Evolutionary conservation across 2,113 vertebrate species (phyloP), one percentile per base, ranked within the genome.

Genomic region (Sapayoa aenigma): DNA sequence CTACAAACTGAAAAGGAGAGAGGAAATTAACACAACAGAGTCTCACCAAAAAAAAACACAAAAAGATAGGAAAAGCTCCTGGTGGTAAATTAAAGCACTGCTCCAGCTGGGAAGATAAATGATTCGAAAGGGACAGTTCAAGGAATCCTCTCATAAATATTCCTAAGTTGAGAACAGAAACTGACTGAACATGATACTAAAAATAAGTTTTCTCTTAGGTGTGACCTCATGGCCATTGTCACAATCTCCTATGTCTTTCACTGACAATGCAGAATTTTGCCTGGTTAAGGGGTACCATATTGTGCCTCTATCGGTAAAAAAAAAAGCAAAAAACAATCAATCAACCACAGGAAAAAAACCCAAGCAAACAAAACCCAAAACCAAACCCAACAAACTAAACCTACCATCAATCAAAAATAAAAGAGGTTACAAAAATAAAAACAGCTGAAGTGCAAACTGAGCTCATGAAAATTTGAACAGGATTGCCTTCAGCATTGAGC

Each of bases 11-110:
- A 71, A 90, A 95, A 80, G 59, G 19, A 28, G 35, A 87, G 39
- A 87, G 71, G 71, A 95, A 95, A 94, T 95, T 78, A 94, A 79
- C 46, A 55, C 69, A 89, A 91, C 41, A 50, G 58, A 71, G 28
- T 33, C 62, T 73, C 74, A 63, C 53, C 14, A 73, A 85, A 76
- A 35, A 35, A 63, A 42, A 41, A 16, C 37, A 86, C 60, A 79
- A 76, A 80, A 62, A 17, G 27, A 75, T 33, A 75, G 37, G 56
- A 84, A 82, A 91, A 91, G 41, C 41, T 79, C 74, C 44, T 77
- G 68, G 71, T 55, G 71, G 46, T 46, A 95, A 95, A 94, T 93
- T 76, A 90, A 93, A 94, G 50, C 49, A 53, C 58, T 56, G 55
- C 24, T 90, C 71, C 82, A 82, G 75, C 67, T 93, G 71, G n/a